Evolutionary conservation across 2,888 invertebrate genomes (phyloP).

Genomic region (Pyralis farinalis): DNA sequence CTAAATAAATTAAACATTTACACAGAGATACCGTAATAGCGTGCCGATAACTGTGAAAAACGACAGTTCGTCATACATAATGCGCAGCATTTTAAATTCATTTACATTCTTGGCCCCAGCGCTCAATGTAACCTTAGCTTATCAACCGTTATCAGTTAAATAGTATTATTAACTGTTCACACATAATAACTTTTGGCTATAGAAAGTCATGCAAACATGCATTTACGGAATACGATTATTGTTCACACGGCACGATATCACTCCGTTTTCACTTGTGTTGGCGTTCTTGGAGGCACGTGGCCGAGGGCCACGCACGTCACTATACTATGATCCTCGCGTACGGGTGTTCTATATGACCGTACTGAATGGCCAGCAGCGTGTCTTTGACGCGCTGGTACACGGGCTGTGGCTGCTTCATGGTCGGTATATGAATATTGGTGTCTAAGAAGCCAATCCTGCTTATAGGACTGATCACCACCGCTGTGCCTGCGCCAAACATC

Average conservation of each 20-base stretch:
- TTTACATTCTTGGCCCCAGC: slow-evolving; percentile 19
- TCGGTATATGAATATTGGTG: slow-evolving; percentile 85
- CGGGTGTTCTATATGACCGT: slow-evolving; percentile 90
- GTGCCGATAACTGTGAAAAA: slow-evolving; percentile 28
- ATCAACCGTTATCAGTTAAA: slow-evolving; percentile 43
- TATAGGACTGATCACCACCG: slow-evolving; percentile 96
- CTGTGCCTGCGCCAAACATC: slow-evolving; percentile 99
- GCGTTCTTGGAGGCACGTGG: slow-evolving; percentile 15
- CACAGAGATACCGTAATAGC: slow-evolving; percentile 24
- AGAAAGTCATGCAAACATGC: slow-evolving; percentile 35
- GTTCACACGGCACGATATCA: slow-evolving; percentile 25
- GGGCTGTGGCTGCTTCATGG: slow-evolving; percentile 86
- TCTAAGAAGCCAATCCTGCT: slow-evolving; percentile 91
- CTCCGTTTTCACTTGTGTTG: slow-evolving; percentile 22
- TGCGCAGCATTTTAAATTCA: slow-evolving; percentile 28
- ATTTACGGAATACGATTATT: slow-evolving; percentile 20
- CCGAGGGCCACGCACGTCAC: slow-evolving; percentile 27
- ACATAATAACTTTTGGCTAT: slow-evolving; percentile 30
- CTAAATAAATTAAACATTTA: slow-evolving; percentile 30
- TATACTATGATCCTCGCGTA: slow-evolving; percentile 84
- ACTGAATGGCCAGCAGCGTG: slow-evolving; percentile 93
- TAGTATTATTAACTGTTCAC: slow-evolving; percentile 37
- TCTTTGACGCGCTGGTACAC: slow-evolving; percentile 88
- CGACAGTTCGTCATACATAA: slow-evolving; percentile 29
- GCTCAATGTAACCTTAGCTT: slow-evolving; percentile 33